A percentile compares a stretch with the other conserved stretches of the same genome.
Evolutionary conservation across 2,888 invertebrate genomes (phyloP).

Genomic region (Lamellibrachia columna): DNA sequence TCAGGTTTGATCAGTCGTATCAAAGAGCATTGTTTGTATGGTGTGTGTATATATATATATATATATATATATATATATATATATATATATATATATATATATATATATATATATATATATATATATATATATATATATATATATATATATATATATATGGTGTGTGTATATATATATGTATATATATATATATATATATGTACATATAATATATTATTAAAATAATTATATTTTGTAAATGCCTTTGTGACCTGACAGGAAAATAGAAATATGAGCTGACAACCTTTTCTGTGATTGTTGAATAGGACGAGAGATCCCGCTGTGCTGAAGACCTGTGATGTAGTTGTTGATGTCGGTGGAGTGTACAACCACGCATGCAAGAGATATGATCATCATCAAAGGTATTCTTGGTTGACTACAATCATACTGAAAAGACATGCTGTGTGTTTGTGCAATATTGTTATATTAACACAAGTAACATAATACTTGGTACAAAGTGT

Average conservation of each 20-base stretch:
- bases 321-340: slow-evolving; percentile 82
- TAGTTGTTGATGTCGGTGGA: slow-evolving; percentile 95
- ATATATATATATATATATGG: background rate
- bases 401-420: slow-evolving; percentile 54
- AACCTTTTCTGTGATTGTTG: background rate
- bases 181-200: background rate
- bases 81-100: background rate
- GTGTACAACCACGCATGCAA: slow-evolving; percentile 80
- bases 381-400: slow-evolving; percentile 95
- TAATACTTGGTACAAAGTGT: too few species aligned
- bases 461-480: too few species aligned
- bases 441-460: background rate
- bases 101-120: background rate
- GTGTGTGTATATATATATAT: background rate
- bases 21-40: background rate
- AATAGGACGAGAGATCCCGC: slow-evolving; percentile 61
- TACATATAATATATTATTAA: background rate
- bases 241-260: background rate
- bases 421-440: background rate
- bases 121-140: background rate
- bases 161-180: background rate
- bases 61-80: background rate
- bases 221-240: background rate
- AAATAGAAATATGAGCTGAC: background rate
- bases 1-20: slow-evolving; percentile 68